Percentiles rank a stretch among this genome's conserved stretches.
Conservation (phyloP, 2,113 vertebrate genomes). For the Lynx canadensis region DNA sequence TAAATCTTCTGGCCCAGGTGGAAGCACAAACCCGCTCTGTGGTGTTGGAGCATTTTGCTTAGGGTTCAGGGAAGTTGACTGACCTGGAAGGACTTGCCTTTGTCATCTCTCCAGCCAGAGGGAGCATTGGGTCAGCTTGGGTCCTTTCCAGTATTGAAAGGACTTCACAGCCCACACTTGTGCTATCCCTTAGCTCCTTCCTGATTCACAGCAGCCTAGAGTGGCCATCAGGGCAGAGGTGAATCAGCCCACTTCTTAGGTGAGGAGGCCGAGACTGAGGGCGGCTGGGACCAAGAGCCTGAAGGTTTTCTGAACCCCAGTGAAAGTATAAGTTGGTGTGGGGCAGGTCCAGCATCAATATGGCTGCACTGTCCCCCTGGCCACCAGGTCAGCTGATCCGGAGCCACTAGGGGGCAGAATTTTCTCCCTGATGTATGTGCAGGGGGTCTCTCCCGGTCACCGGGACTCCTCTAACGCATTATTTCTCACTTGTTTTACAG, state of each 20-base stretch:
- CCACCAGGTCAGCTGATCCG: background rate
- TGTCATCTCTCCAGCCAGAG: background rate
- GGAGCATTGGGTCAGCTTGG: background rate
- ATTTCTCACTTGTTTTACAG: constrained; percentile 82
- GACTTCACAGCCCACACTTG: background rate
- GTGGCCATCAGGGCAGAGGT: background rate
- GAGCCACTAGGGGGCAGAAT: constrained; percentile 53
- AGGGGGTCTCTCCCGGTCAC: no score
- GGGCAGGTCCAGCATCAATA: background rate
- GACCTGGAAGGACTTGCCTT: background rate
- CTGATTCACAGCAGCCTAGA: background rate
- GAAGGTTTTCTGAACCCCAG: background rate
- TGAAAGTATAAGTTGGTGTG: background rate
- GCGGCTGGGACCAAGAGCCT: background rate
- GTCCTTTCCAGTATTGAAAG: background rate
- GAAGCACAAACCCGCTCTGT: background rate
- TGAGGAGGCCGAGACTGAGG: background rate
- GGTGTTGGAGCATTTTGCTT: background rate
- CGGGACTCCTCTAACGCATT: constrained; percentile 12
- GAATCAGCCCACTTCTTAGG: background rate
- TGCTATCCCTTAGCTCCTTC: background rate
- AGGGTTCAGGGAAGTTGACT: background rate
- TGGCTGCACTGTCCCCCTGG: background rate
- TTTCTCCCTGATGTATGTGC: background rate
- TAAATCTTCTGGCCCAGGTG: background rate